Evolutionary conservation across 2,113 vertebrate species (phyloP), one percentile per base, ranked within the genome.

Genomic region (Platysternon megacephalum): DNA sequence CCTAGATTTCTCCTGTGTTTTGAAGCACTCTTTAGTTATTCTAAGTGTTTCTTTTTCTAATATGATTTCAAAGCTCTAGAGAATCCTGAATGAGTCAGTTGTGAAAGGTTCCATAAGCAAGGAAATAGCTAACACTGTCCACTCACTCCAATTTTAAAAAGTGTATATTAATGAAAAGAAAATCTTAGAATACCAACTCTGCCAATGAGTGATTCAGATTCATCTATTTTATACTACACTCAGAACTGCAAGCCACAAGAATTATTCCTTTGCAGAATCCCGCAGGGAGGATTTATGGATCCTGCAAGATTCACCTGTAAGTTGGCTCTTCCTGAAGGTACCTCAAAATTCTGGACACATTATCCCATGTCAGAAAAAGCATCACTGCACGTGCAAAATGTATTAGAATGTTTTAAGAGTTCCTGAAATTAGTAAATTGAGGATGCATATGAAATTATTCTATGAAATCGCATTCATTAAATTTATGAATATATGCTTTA

Each of bases 341-440:
- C 87, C 2, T 82, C 51, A 8, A 19, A 91, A 89, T 6, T 56
- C 10, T 53, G n/a, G 19, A 21, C 61, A 22, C 84, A 0, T 0
- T 80, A 19, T 89, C 28, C 35, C 0, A n/a, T 28, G 76, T 97
- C 94, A 22, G 55, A 97, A 97, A 91, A 94, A 56, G 86, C 95
- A 93, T 90, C 96, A 84, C 94, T 96, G 94, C 95, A 97, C 95
- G 93, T 65, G 74, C 56, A 96, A 28, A 93, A 93, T 87, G 88
- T 86, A 95, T 88, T 85, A 87, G 68, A 90, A 52, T 94, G 52
- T 94, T 98, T 96, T 93, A 93, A 96, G 84, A 96, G 79, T 88
- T 95, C 95, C 88, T 97, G 95, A 96, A 96, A 93, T 96, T 95
- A 93, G 85, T 95, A 93, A 96, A 86, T 85, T 92, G 85, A 91